Percentiles rank a stretch among this genome's conserved stretches.
phyloP scores from a whole-genome alignment of 2,888 invertebrate genomes.

The Patella depressa region DNA sequence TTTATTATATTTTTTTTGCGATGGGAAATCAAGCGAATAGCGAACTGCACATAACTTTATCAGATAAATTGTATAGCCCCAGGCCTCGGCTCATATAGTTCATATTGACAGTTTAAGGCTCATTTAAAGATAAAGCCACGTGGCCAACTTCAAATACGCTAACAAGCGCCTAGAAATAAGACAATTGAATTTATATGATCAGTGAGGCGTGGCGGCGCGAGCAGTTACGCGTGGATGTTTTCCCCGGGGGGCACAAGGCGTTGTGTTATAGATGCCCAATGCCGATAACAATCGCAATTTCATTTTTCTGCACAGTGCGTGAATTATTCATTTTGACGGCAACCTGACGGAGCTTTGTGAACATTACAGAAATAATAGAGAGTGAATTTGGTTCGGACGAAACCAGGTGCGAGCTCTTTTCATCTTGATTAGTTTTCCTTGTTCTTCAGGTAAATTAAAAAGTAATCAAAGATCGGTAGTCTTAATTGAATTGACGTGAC shows the following conservation, averaged over 20 bases:
- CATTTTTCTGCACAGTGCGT: not conserved
- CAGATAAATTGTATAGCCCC: not conserved
- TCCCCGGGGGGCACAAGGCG: not conserved
- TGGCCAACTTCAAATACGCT: not conserved
- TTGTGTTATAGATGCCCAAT: conserved; percentile 6
- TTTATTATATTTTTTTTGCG: too few relatives aligned
- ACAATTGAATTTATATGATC: conserved; percentile 7
- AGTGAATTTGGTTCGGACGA: not conserved
- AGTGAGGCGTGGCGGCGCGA: not conserved
- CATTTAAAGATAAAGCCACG: conserved; percentile 4
- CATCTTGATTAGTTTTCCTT: not conserved
- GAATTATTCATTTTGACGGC: conserved; percentile 4
- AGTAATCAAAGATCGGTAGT: conserved; percentile 4
- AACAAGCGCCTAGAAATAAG: conserved; percentile 3
- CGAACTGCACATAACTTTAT: not conserved
- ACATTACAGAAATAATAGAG: not conserved
- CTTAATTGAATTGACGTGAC: conserved; percentile 7
- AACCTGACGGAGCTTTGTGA: conserved; percentile 4
- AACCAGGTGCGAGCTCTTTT: not conserved
- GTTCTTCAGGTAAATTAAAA: conserved; percentile 8
- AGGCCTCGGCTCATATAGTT: not conserved
- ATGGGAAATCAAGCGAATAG: too few relatives aligned
- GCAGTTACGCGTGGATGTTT: not conserved
- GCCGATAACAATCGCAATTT: not conserved
- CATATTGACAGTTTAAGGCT: conserved; percentile 5